Percentiles rank a stretch among this genome's conserved stretches.
Evolutionary conservation across 2,797 vertebrate genomes (phyloP).

Genomic region (Sebastes minor): DNA sequence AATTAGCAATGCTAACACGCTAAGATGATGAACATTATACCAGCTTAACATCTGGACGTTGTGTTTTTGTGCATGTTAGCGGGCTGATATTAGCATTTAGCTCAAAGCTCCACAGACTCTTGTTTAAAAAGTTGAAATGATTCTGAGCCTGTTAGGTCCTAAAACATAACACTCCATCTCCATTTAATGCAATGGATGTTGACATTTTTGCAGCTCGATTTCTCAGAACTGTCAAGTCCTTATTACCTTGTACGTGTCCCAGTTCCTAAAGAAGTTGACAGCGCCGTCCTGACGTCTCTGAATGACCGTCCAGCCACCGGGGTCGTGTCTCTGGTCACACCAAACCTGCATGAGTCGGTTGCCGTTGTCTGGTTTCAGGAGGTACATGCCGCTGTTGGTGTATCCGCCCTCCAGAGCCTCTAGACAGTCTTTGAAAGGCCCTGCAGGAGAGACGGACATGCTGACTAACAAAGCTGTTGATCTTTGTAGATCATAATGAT

Average conservation of each 20-base stretch:
- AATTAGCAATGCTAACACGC: background rate
- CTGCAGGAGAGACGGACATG: constrained; percentile 61
- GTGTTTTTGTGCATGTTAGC: background rate
- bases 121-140: no score
- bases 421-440: constrained; percentile 92
- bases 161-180: no score
- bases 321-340: constrained; percentile 94
- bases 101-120: background rate
- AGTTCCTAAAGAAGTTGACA: constrained; percentile 95
- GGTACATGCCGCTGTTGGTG: constrained; percentile 88
- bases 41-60: background rate
- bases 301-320: constrained; percentile 94
- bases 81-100: background rate
- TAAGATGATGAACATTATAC: background rate
- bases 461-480: background rate
- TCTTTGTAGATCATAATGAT: no score
- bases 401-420: constrained; percentile 89
- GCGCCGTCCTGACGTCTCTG: constrained; percentile 91
- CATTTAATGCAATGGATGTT: no score
- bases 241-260: constrained; percentile 92
- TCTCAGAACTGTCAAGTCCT: background rate
- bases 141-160: background rate
- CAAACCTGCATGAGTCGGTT: constrained; percentile 94
- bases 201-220: background rate
- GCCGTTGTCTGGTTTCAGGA: constrained; percentile 91